phyloP scores from a whole-genome alignment of 30 jellyfish, hydroid and myxozoan genomes.

The Aurelia coerulea region DNA sequence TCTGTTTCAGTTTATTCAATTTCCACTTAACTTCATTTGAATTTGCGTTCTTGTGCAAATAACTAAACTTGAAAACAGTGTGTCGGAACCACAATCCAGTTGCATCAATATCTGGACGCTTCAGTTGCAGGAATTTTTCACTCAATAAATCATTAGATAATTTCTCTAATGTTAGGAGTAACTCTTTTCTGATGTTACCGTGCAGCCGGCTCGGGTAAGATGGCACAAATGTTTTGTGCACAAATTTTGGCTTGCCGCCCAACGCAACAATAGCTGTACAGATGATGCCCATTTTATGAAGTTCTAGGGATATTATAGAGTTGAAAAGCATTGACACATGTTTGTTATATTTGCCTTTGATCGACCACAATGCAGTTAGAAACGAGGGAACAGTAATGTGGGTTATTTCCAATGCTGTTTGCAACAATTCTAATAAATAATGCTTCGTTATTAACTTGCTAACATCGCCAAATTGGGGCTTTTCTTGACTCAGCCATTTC shows the following conservation, averaged over 20 bases:
- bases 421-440: constrained; percentile 19
- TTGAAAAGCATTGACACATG: not conserved
- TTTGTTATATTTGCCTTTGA: constrained; percentile 30
- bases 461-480: constrained; percentile 42
- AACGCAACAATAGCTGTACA: constrained; percentile 2
- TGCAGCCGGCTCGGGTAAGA: constrained; percentile 37
- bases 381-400: constrained; percentile 45
- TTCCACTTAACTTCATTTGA: not conserved
- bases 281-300: constrained; percentile 14
- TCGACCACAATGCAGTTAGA: constrained; percentile 41
- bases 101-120: constrained; percentile 30
- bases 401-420: constrained; percentile 46
- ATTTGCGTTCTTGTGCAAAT: not conserved
- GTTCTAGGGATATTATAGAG: not conserved
- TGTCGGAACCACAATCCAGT: constrained; percentile 17
- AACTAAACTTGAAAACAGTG: constrained; percentile 9
- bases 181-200: constrained; percentile 16
- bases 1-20: no score
- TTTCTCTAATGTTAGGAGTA: constrained; percentile 28
- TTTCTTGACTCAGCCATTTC: constrained; percentile 37
- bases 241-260: constrained; percentile 42
- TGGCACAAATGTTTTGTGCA: constrained; percentile 33
- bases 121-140: not conserved
- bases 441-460: constrained; percentile 37
- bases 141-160: not conserved